A percentile compares a stretch with the other conserved stretches of the same genome.
These are phyloP conservation scores for Liodrosophila aerea DNA, from an alignment of 2,888 invertebrate species.

Conservation along the genomic window DNA sequence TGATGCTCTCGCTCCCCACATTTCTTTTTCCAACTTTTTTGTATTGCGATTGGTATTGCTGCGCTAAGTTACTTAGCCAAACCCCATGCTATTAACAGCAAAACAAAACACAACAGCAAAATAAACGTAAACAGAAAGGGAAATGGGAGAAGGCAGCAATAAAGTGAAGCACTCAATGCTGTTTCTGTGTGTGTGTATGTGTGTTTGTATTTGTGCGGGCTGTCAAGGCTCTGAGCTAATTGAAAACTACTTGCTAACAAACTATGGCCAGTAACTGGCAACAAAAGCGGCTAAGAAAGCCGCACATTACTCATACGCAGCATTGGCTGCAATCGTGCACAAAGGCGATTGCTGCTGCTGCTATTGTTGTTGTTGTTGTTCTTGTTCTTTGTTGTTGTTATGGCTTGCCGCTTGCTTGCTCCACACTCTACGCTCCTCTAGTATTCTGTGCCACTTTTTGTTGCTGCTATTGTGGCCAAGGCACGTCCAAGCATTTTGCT, in stretches of 20 bases:
- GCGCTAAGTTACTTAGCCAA: constrained; percentile 40
- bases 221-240: constrained; percentile 60
- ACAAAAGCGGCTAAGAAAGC: constrained; percentile 54
- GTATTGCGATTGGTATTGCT: constrained; percentile 8
- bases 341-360: constrained; percentile 20
- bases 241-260: constrained; percentile 64
- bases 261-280: constrained; percentile 15
- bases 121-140: constrained; percentile 18
- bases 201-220: constrained; percentile 22
- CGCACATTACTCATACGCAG: constrained; percentile 72
- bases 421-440: constrained; percentile 5
- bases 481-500: constrained; percentile 68
- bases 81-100: constrained; percentile 17
- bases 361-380: constrained; percentile 12
- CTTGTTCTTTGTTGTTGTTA: constrained; percentile 16
- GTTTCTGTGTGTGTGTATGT: constrained; percentile 7
- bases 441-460: constrained; percentile 11
- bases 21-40: constrained; percentile 13
- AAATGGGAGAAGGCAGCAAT: background rate
- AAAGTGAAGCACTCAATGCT: constrained; percentile 48
- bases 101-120: constrained; percentile 25
- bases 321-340: constrained; percentile 38
- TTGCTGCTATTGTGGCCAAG: constrained; percentile 29
- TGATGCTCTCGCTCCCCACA: background rate
- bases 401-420: constrained; percentile 35